phyloP scores from a whole-genome alignment of 2,113 vertebrate genomes.

The Gobio gobio region DNA sequence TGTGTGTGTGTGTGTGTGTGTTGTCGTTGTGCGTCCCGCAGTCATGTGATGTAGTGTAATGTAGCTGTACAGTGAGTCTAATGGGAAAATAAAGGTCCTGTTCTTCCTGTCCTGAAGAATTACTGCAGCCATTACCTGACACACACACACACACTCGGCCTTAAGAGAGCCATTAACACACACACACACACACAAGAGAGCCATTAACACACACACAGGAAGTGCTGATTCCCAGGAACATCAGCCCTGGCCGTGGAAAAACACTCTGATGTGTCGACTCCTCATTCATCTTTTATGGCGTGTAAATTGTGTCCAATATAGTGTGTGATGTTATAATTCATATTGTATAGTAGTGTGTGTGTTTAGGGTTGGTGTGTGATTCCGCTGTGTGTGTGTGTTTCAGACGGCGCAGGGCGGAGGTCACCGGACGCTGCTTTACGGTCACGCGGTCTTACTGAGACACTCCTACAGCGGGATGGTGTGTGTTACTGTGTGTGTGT shows the following conservation, averaged over 20 bases:
- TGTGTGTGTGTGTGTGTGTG: not conserved
- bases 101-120: constrained; percentile 25
- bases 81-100: constrained; percentile 31
- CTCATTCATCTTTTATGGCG: not conserved
- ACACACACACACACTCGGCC: not conserved
- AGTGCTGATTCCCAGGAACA: constrained; percentile 13
- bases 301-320: not conserved
- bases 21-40: not conserved
- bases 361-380: not conserved
- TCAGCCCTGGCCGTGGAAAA: not conserved
- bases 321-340: too few species aligned
- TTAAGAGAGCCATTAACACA: constrained; percentile 14
- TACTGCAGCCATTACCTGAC: constrained; percentile 31
- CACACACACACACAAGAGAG: not conserved
- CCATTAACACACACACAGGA: not conserved
- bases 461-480: constrained; percentile 98
- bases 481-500: constrained; percentile 60
- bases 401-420: constrained; percentile 91
- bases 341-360: not conserved
- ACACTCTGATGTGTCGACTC: not conserved
- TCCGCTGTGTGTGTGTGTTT: constrained; percentile 30
- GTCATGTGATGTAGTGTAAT: not conserved
- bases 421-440: constrained; percentile 91
- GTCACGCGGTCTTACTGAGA: constrained; percentile 90
- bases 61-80: constrained; percentile 2